Base-by-base conservation (phyloP, 2,113 vertebrate species). In the Synodontis membranacea region DNA sequence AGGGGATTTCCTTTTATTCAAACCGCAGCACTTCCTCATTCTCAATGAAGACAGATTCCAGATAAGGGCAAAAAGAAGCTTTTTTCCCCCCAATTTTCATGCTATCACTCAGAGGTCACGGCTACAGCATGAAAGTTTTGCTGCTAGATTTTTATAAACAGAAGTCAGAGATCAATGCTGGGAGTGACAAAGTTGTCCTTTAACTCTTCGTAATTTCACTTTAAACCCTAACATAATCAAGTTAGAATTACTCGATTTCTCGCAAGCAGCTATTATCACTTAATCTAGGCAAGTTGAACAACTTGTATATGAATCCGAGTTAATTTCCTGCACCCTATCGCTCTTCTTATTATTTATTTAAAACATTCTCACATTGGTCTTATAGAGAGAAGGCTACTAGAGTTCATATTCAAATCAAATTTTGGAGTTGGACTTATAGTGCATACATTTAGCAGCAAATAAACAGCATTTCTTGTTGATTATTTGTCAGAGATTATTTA, bases 11-110 rank as follows among this genome's bases (percentile, higher is more conserved):
- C 68, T 60, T 28, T 50, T 54, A 46, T 39, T 8, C 8, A 66
- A 85, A 56, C 48, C 31, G 11, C 62, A 28, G 0, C 23, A 86
- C 79, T 90, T 90, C 87, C 89, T 87, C 37, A 48, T 87, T 88
- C 70, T 39, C 58, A 64, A 46, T 58, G 52, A 86, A 86, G 44
- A 72, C 28, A 62, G 54, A 84, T 58, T 10, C 25, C n/a, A 86
- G 83, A 66, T 81, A 75, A 62, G 17, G 34, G 23, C 4, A 34
- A 60, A 56, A 62, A 37, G 17, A 5, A 46, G 10, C 15, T 19
- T 58, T 39, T 58, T 62, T 37, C 14, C 31, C 34, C 48, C n/a
- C n/a, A n/a, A n/a, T 60, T 83, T 60, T 74, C 78, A 46, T 50
- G 56, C 37, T 25, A 9, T 54, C 58, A 48, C 44, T n/a, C 42